Conservation (phyloP, 1,140 invertebrate genomes). For the Lepidurus packardi region DNA sequence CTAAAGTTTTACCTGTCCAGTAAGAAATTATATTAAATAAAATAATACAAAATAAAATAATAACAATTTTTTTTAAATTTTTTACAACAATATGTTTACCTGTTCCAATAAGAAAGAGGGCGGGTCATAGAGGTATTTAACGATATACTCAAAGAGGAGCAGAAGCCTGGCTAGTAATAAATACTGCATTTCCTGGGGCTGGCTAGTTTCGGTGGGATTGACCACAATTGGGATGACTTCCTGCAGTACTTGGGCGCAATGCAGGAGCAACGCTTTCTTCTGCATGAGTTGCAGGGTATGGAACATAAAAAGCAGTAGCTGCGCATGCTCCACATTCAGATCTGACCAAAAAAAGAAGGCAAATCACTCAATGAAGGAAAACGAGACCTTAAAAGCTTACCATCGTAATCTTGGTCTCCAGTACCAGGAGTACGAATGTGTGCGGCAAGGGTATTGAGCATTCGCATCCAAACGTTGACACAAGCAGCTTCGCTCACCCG, state of each 20-base stretch:
- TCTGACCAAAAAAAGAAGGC: constrained; percentile 54
- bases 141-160: constrained; percentile 88
- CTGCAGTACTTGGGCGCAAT: constrained; percentile 46
- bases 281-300: constrained; percentile 92
- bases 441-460: constrained; percentile 78
- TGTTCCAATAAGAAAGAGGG: constrained; percentile 50
- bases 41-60: too few species aligned
- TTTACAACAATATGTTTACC: constrained; percentile 44
- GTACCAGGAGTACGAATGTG: constrained; percentile 54
- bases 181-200: constrained; percentile 47
- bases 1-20: too few species aligned
- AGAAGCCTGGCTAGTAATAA: constrained; percentile 75
- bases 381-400: constrained; percentile 40
- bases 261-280: constrained; percentile 85
- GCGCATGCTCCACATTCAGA: constrained; percentile 92
- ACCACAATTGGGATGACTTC: constrained; percentile 36
- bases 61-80: background rate
- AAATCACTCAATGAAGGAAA: background rate
- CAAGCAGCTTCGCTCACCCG: constrained; percentile 80
- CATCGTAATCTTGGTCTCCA: constrained; percentile 48
- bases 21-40: too few species aligned
- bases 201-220: constrained; percentile 34
- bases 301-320: constrained; percentile 86
- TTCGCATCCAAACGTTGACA: constrained; percentile 80
- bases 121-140: constrained; percentile 86